These are phyloP conservation scores for Drosophila truncata DNA, from an alignment of 1,140 invertebrate species.

Conservation along the genomic window DNA sequence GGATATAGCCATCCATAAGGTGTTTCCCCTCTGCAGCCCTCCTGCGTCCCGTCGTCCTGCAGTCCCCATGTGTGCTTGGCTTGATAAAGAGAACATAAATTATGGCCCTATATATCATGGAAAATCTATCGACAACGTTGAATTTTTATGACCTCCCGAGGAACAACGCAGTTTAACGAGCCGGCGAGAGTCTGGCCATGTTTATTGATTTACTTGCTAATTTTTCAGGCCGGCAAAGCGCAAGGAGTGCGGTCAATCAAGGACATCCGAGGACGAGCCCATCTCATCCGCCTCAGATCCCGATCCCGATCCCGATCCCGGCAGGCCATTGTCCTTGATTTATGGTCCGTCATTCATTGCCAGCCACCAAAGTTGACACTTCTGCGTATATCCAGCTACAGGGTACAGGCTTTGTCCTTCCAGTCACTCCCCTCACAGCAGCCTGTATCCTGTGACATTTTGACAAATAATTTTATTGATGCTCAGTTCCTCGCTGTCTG, in stretches of 20 bases:
- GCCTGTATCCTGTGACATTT: constrained; percentile 55
- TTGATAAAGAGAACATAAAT: constrained; percentile 54
- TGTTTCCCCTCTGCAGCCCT: constrained; percentile 28
- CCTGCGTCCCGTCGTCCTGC: background rate
- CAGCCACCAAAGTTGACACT: constrained; percentile 63
- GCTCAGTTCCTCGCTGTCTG: constrained; percentile 48
- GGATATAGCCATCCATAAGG: constrained; percentile 56
- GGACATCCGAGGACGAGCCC: constrained; percentile 45
- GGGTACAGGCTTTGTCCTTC: constrained; percentile 38
- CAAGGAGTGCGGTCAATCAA: constrained; percentile 56
- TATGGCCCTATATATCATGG: constrained; percentile 54
- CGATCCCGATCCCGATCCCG: constrained; percentile 3
- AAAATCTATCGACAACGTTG: constrained; percentile 54
- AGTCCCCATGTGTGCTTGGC: constrained; percentile 36
- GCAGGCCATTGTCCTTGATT: constrained; percentile 60
- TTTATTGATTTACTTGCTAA: constrained; percentile 58
- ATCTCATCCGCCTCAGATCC: constrained; percentile 2
- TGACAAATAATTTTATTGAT: constrained; percentile 71
- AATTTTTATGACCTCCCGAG: constrained; percentile 48
- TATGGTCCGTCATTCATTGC: constrained; percentile 57
- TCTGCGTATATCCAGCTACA: constrained; percentile 45
- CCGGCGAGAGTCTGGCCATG: constrained; percentile 49
- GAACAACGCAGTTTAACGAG: constrained; percentile 50
- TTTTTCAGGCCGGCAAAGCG: constrained; percentile 29
- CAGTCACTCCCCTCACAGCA: constrained; percentile 38